Percentiles rank a stretch among this genome's conserved stretches.
These are phyloP conservation scores for Aphidius gifuensis DNA, from an alignment of 1,140 invertebrate species.

Conservation along the genomic window DNA sequence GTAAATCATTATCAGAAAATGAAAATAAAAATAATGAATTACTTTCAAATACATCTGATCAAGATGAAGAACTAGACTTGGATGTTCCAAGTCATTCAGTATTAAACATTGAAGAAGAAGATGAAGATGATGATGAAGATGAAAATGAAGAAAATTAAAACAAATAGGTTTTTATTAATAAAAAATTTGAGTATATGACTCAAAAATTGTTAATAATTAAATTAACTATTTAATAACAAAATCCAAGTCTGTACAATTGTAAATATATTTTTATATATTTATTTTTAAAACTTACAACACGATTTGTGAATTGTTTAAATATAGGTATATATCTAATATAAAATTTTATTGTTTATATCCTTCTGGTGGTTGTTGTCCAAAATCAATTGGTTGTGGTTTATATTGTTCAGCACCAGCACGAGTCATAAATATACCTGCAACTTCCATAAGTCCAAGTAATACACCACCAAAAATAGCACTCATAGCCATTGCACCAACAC, in stretches of 20 bases:
- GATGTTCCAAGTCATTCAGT: background rate
- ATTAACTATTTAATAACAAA: background rate
- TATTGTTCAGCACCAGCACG: constrained; percentile 87
- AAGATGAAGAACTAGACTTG: constrained; percentile 11
- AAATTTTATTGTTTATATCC: constrained; percentile 48
- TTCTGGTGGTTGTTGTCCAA: constrained; percentile 69
- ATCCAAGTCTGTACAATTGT: background rate
- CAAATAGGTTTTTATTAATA: background rate
- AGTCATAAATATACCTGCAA: constrained; percentile 80
- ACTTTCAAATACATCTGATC: background rate
- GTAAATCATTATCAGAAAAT: too few relatives aligned
- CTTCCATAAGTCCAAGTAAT: constrained; percentile 93
- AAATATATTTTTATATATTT: background rate
- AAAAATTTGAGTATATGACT: background rate
- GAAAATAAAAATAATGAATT: background rate
- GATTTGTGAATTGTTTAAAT: too few relatives aligned
- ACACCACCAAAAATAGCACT: constrained; percentile 94
- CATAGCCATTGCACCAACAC: constrained; percentile 89
- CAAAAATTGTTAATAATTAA: background rate
- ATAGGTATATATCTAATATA: constrained; percentile 33
- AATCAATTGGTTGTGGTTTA: constrained; percentile 69
- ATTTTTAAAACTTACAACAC: background rate
- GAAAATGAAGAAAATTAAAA: background rate
- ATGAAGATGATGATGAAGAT: constrained; percentile 9
- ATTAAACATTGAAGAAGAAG: background rate